Percentiles rank a stretch among this genome's conserved stretches.
Conservation (phyloP, 1,140 invertebrate genomes). For the Calosoma granatense region DNA sequence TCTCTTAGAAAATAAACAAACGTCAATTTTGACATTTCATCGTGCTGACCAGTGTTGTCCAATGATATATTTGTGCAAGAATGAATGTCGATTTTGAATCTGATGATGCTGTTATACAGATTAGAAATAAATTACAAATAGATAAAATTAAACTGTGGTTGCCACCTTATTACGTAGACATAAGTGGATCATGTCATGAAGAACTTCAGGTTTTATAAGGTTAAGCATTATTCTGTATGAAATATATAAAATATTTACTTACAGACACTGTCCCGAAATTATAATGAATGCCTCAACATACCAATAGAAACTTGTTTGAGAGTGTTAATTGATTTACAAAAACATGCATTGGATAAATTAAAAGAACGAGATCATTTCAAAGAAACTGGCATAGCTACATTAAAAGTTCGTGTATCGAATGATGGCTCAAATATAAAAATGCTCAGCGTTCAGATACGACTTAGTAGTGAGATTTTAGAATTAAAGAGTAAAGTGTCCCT, state of each 20-base stretch:
- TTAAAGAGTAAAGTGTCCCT: slow-evolving; percentile 43
- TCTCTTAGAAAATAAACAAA: too few species aligned
- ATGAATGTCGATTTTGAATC: slow-evolving; percentile 38
- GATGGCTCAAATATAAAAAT: slow-evolving; percentile 31
- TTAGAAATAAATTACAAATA: slow-evolving; percentile 50
- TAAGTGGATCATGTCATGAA: slow-evolving; percentile 34
- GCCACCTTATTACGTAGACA: slow-evolving; percentile 50
- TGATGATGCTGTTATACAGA: slow-evolving; percentile 49
- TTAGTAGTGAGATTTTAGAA: slow-evolving; percentile 40
- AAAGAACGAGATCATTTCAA: slow-evolving; percentile 49
- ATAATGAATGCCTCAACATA: slow-evolving; percentile 43
- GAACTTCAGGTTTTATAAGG: slow-evolving; percentile 26
- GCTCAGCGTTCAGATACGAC: slow-evolving; percentile 38
- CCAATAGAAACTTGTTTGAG: slow-evolving; percentile 37
- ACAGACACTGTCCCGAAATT: slow-evolving; percentile 48
- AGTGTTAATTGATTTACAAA: slow-evolving; percentile 49
- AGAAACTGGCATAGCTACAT: slow-evolving; percentile 51
- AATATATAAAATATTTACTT: slow-evolving; percentile 20
- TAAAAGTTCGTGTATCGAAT: slow-evolving; percentile 45
- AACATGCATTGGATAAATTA: slow-evolving; percentile 55
- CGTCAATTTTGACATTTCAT: not conserved
- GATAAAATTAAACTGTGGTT: slow-evolving; percentile 63
- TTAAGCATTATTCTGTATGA: slow-evolving; percentile 9
- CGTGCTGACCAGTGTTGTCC: too few species aligned
- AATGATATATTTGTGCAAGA: too few species aligned